A percentile compares a stretch with the other conserved stretches of the same genome.
Evolutionary conservation across 2,797 vertebrate genomes (phyloP).

Genomic region (Gadopsis bispinosus): DNA sequence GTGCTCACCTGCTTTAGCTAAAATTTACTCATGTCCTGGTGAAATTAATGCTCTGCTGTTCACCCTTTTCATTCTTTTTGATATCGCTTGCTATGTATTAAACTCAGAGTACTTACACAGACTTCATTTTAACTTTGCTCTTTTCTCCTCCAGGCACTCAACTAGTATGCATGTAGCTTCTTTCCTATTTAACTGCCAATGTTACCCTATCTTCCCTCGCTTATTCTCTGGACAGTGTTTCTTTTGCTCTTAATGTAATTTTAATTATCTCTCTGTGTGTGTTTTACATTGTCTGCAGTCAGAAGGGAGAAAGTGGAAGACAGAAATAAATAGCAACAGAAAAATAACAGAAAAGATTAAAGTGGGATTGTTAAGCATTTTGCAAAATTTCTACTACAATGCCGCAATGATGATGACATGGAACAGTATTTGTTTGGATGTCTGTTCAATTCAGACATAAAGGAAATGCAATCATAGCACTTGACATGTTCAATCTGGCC

Average conservation of each 20-base stretch:
- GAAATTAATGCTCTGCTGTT: constrained; percentile 11
- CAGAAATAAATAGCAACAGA: not conserved
- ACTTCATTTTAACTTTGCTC: constrained; percentile 15
- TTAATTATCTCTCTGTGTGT: not conserved
- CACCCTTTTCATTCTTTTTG: constrained; percentile 2
- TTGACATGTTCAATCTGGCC: too few species aligned
- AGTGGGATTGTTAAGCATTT: not conserved
- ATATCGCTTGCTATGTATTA: not conserved
- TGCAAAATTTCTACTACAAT: not conserved
- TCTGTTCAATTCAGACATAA: not conserved
- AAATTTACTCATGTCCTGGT: not conserved
- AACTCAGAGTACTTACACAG: constrained; percentile 1
- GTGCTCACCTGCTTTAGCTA: constrained; percentile 18
- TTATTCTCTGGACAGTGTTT: constrained; percentile 1
- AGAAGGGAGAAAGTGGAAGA: not conserved
- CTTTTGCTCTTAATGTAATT: not conserved
- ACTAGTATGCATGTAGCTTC: not conserved
- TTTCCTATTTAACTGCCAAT: constrained; percentile 1
- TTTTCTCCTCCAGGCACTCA: not conserved
- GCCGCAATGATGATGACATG: not conserved
- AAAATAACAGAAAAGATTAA: not conserved
- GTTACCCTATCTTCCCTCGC: not conserved
- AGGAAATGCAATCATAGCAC: not conserved
- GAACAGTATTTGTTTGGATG: not conserved
- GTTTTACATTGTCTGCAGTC: constrained; percentile 3